These are phyloP conservation scores for Cabera pusaria DNA, from an alignment of 2,888 invertebrate species.

Conservation along the genomic window DNA sequence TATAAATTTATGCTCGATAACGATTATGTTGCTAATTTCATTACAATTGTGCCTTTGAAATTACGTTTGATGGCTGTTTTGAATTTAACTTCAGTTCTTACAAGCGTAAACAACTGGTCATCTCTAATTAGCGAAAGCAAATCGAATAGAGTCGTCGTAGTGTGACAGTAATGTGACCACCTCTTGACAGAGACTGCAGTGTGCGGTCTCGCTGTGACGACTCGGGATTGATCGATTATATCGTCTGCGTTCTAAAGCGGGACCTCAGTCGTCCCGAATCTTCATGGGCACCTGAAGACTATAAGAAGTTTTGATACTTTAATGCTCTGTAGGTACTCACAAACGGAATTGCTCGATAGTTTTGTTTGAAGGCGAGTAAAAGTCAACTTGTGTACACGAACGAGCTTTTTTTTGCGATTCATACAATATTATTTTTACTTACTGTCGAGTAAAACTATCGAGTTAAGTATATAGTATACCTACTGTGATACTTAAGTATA, in stretches of 20 bases:
- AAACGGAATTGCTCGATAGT: no score
- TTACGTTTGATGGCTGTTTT: no score
- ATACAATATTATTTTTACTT: no score
- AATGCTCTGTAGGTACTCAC: no score
- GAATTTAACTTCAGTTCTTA: neutral
- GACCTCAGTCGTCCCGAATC: conserved; percentile 26
- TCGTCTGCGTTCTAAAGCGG: conserved; percentile 58
- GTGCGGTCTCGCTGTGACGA: conserved; percentile 70
- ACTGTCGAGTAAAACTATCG: no score
- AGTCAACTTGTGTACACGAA: no score
- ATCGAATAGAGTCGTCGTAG: conserved; percentile 26
- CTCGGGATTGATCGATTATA: conserved; percentile 73
- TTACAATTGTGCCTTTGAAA: neutral
- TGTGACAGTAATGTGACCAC: conserved; percentile 39
- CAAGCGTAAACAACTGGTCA: conserved; percentile 3
- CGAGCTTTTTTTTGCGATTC: no score
- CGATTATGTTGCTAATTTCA: conserved; percentile 4
- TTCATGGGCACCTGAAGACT: conserved; percentile 20
- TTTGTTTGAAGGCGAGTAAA: no score
- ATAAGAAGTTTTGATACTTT: conserved; percentile 34
- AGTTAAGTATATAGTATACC: no score
- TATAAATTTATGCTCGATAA: conserved; percentile 20
- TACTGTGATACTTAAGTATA: no score
- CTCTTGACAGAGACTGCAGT: conserved; percentile 48
- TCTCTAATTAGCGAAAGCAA: conserved; percentile 9